Evolutionary conservation across 2,888 invertebrate species (phyloP).

Genomic region (Callimorpha dominula): DNA sequence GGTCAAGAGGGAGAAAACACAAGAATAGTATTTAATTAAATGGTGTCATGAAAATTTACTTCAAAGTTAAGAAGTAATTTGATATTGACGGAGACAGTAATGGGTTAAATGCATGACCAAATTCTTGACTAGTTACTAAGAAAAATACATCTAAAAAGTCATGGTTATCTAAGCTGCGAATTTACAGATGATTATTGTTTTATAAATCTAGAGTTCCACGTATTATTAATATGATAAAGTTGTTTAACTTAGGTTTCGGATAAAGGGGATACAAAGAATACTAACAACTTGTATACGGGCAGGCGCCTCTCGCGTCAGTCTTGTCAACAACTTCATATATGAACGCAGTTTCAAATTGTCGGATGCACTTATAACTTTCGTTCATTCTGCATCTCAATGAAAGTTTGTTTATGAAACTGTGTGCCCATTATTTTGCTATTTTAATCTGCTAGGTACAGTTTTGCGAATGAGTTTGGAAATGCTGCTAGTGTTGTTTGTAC

Average conservation of each 20-base stretch:
- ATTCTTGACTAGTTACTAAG: too few species aligned
- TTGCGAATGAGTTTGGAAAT: background rate
- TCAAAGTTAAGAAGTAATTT: too few species aligned
- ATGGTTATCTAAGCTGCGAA: background rate
- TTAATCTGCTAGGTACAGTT: background rate
- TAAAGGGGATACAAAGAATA: background rate
- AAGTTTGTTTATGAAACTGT: slow-evolving; percentile 28
- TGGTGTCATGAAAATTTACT: too few species aligned
- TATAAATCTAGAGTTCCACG: background rate
- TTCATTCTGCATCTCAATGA: slow-evolving; percentile 20
- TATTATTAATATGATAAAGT: background rate
- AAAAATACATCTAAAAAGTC: too few species aligned
- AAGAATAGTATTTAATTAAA: too few species aligned
- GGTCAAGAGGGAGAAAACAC: too few species aligned
- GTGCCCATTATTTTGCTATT: slow-evolving; percentile 14
- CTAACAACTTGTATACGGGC: slow-evolving; percentile 22
- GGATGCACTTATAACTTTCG: slow-evolving; percentile 37
- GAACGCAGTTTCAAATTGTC: slow-evolving; percentile 42
- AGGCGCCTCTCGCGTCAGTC: slow-evolving; percentile 28
- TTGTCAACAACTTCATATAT: slow-evolving; percentile 42
- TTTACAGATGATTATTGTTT: background rate
- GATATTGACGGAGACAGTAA: too few species aligned
- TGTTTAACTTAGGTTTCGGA: background rate
- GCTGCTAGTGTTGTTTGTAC: background rate
- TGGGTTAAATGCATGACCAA: too few species aligned